Base-by-base conservation (phyloP, 1,140 invertebrate genomes). In the Macrostomum lignano region DNA sequence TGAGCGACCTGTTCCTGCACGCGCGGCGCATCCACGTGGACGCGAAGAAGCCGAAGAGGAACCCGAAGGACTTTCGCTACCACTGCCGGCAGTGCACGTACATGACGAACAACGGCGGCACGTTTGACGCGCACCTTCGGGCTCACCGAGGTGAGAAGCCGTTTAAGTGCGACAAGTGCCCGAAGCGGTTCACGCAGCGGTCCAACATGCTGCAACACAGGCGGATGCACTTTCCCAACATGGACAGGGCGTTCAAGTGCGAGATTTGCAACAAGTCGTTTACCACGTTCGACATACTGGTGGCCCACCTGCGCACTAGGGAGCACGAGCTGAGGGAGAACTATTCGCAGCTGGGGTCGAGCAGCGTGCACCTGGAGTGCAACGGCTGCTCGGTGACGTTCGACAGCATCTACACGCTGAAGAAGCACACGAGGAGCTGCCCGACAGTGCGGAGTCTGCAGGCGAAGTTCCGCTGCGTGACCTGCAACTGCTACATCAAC, bases 111-210 rank as follows among this genome's bases (percentile, higher is more conserved):
- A 39, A 38, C 26, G 36, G 36, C 7, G 38, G 38, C 3, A 35
- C 37, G 11, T 34, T 57, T 10, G 54, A 55, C 38, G 45, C 46
- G 32, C 54, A 57, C 39, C 32, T 38, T 24, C 32, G 54, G 24
- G 55, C 82, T 42, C 74, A 68, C 46, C 77, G 74, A 5, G 77
- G 77, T 1, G 76, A 82, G 50, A 76, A 79, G 49, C 78, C 77
- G 9, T 82, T 78, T 47, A 70, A 70, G 25, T 84, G 78, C 51
- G 74, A 76, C 60, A 71, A 72, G 36, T 84, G 78, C 54, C 74
- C 71, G 36, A 86, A 86, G 51, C 78, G 74, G 1, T 82, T 82
- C 52, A 76, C 81, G 42, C 79, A 75, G 2, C 79, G 76, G 49
- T 75, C 81, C 45, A 76, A 82, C 54, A 60, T 84, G 10, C 73